These are phyloP conservation scores for Macrobrachium rosenbergii DNA, from an alignment of 1,140 invertebrate genomes.

Conservation along the genomic window DNA sequence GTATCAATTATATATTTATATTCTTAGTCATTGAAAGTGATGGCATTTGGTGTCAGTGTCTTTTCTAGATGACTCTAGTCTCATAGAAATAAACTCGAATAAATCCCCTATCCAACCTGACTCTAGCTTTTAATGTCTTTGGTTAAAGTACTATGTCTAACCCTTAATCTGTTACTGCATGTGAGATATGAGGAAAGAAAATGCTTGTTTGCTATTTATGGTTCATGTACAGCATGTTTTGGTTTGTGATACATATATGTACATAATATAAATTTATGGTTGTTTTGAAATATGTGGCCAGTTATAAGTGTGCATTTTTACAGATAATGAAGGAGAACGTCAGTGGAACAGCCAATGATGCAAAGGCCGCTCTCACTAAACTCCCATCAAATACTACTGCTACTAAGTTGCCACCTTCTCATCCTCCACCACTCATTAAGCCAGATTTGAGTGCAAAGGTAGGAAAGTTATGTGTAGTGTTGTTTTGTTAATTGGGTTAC, in stretches of 20 bases:
- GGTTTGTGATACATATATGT: background rate
- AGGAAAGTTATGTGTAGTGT: conserved; percentile 6
- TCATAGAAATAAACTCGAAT: background rate
- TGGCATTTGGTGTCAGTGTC: too few relatives aligned
- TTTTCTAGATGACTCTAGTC: background rate
- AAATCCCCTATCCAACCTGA: conserved; percentile 53
- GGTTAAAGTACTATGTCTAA: background rate
- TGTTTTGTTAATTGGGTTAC: background rate
- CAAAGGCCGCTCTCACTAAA: conserved; percentile 63
- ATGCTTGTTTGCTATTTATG: too few relatives aligned
- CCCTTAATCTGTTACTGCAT: conserved; percentile 14
- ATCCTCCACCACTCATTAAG: conserved; percentile 60
- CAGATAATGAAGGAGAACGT: conserved; percentile 66
- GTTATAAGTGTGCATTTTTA: conserved; percentile 42
- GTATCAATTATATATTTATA: background rate
- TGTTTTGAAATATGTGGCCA: background rate
- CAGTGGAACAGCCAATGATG: conserved; percentile 56
- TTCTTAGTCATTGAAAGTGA: too few relatives aligned
- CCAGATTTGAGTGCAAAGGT: conserved; percentile 62
- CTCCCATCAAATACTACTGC: conserved; percentile 65
- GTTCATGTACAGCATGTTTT: too few relatives aligned
- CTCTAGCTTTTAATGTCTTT: conserved; percentile 35
- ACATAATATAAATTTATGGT: background rate
- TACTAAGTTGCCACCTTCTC: conserved; percentile 63
- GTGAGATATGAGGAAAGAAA: background rate